A percentile compares a stretch with the other conserved stretches of the same genome.
These are phyloP conservation scores for Zalophus californianus DNA, from an alignment of 2,797 vertebrate genomes.

Conservation along the genomic window DNA sequence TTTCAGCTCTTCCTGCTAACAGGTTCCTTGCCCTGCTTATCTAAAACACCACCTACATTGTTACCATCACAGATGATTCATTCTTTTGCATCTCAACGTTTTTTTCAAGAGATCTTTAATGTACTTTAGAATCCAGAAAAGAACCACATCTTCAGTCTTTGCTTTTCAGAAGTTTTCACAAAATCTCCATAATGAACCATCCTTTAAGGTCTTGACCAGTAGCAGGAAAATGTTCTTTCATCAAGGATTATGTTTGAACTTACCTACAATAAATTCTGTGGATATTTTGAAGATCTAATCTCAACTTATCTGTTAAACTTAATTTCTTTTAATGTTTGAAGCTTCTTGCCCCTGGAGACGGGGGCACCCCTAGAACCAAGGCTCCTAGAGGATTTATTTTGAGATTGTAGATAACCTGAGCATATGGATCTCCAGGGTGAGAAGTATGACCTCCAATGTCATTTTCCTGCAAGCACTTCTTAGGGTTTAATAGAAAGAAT, in stretches of 20 bases:
- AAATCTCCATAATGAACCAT: neutral
- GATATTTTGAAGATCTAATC: neutral
- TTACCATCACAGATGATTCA: neutral
- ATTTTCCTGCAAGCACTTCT: neutral
- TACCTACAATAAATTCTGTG: neutral
- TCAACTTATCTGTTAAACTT: neutral
- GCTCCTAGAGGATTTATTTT: neutral
- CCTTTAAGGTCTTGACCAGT: neutral
- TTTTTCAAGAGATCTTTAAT: neutral
- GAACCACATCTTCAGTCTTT: neutral
- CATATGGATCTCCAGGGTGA: neutral
- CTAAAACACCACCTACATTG: neutral
- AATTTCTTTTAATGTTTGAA: neutral
- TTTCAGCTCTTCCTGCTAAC: neutral
- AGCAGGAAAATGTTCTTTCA: neutral
- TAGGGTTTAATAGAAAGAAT: neutral
- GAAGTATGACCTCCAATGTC: neutral
- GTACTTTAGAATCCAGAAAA: neutral
- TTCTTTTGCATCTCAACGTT: neutral
- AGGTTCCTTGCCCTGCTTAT: neutral
- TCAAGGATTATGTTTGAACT: neutral
- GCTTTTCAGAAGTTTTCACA: neutral
- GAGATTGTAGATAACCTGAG: neutral
- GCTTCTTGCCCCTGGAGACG: neutral
- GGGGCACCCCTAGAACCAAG: neutral